Conservation (phyloP, 30 jellyfish, hydroid and myxozoan genomes). For the Cassiopea andromeda region DNA sequence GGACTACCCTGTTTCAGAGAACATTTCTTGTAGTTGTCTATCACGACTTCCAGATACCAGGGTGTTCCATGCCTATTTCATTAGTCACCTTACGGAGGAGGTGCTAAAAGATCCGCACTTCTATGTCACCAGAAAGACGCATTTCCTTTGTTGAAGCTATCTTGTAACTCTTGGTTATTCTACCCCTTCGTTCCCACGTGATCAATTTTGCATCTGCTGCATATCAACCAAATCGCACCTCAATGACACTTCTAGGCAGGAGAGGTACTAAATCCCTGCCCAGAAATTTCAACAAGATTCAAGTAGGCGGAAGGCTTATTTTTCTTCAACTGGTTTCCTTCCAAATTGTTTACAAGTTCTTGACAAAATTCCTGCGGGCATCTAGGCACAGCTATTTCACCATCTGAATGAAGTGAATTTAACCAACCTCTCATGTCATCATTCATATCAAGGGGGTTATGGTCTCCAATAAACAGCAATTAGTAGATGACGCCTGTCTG, state of each 20-base stretch:
- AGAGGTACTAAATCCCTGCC: conserved; percentile 32
- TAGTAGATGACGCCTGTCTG: conserved; percentile 7
- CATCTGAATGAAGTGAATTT: conserved; percentile 1
- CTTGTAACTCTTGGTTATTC: background rate
- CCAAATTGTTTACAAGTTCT: conserved; percentile 54
- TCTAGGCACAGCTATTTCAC: background rate
- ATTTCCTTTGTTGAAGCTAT: conserved; percentile 31
- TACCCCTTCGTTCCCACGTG: conserved; percentile 7
- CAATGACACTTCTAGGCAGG: conserved; percentile 36
- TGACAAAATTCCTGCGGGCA: conserved; percentile 34
- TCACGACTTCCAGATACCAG: background rate
- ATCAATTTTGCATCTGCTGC: conserved; percentile 11
- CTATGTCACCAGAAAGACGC: conserved; percentile 5
- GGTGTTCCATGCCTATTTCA: background rate
- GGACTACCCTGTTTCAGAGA: too few relatives aligned
- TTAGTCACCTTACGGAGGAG: conserved; percentile 50
- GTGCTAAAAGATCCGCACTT: conserved; percentile 55
- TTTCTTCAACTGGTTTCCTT: conserved; percentile 47
- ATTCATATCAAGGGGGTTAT: background rate
- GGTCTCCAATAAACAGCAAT: conserved; percentile 4
- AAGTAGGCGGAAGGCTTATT: conserved; percentile 72
- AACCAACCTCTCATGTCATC: conserved; percentile 17
- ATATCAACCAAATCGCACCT: conserved; percentile 31
- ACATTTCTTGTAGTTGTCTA: too few relatives aligned
- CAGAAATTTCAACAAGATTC: conserved; percentile 58